Percentiles rank a stretch among this genome's conserved stretches.
phyloP scores from a whole-genome alignment of 1,140 invertebrate species.

The Popillia japonica region DNA sequence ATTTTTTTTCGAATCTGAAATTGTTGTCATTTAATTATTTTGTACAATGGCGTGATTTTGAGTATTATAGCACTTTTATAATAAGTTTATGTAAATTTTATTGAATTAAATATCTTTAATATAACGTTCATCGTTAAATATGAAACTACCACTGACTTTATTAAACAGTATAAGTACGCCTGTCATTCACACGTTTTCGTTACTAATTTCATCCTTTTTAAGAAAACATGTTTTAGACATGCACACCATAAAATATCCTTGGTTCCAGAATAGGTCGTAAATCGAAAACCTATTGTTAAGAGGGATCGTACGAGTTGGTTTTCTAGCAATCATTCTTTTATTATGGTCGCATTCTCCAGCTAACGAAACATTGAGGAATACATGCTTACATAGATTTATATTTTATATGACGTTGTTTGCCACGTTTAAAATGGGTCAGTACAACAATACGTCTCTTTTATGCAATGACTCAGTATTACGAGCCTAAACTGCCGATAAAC shows the following conservation, averaged over 20 bases:
- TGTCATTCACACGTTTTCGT: no score
- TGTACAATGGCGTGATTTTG: no score
- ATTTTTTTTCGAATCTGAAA: no score
- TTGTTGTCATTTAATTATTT: no score
- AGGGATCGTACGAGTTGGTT: background rate
- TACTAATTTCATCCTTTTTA: background rate
- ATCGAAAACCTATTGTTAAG: background rate
- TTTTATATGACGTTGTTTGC: slow-evolving; percentile 1
- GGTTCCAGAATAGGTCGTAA: background rate
- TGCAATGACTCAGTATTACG: background rate
- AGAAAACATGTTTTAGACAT: background rate
- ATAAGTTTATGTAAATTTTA: no score
- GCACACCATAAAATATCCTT: background rate
- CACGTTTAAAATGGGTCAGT: background rate
- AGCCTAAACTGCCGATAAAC: background rate
- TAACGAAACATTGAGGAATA: background rate
- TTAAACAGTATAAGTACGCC: no score
- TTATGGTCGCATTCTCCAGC: background rate
- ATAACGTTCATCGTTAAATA: no score
- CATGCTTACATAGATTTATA: background rate
- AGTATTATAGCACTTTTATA: no score
- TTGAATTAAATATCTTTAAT: no score
- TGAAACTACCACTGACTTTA: no score
- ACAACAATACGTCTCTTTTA: background rate
- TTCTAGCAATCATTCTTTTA: background rate